Percentiles rank a stretch among this genome's conserved stretches.
phyloP scores from a whole-genome alignment of 2,888 invertebrate species.

The Eurytoma adleriae region DNA sequence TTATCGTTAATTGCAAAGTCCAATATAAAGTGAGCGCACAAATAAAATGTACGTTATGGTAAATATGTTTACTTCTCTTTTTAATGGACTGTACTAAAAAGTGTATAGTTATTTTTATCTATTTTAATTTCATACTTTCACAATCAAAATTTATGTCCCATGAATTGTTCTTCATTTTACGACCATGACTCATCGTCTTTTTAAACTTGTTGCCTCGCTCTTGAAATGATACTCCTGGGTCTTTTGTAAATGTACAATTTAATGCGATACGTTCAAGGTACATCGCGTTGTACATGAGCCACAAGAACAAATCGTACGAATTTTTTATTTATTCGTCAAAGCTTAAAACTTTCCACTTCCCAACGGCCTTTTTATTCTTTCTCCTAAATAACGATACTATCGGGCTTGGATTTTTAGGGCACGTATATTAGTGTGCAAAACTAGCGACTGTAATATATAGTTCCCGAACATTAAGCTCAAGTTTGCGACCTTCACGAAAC shows the following conservation, averaged over 20 bases:
- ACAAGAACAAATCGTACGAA: background rate
- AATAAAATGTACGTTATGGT: too few species aligned
- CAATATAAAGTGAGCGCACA: too few species aligned
- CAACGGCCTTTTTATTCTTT: too few species aligned
- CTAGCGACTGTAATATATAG: background rate
- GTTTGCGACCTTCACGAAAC: slow-evolving; percentile 12
- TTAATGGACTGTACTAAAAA: too few species aligned
- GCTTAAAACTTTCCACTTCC: background rate
- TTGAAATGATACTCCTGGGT: background rate
- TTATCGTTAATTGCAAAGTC: too few species aligned
- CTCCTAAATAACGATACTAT: slow-evolving; percentile 19
- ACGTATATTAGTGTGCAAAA: background rate
- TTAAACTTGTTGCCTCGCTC: too few species aligned
- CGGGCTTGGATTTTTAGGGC: background rate
- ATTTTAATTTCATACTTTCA: too few species aligned
- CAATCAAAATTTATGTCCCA: too few species aligned
- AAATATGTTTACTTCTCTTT: too few species aligned
- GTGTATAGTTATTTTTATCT: too few species aligned
- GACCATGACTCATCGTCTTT: too few species aligned
- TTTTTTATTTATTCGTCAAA: background rate
- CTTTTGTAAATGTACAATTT: background rate
- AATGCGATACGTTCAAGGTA: background rate
- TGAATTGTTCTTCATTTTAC: too few species aligned
- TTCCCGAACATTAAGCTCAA: slow-evolving; percentile 21
- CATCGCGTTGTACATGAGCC: background rate